These are phyloP conservation scores for Phataginus tricuspis DNA, from an alignment of 2,797 vertebrate genomes.

Conservation along the genomic window DNA sequence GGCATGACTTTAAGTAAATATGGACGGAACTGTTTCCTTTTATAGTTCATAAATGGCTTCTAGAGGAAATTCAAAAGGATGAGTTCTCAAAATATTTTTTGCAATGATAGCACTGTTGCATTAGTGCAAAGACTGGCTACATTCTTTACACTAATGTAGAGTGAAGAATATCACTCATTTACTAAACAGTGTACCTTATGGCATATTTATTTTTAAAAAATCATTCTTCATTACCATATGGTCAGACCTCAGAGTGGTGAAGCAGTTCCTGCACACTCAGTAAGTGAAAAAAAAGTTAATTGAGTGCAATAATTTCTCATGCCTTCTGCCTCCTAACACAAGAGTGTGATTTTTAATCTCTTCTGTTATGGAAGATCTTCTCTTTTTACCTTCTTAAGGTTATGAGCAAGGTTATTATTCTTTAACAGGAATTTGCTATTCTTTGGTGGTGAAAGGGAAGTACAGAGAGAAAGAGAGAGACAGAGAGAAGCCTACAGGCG, in stretches of 20 bases:
- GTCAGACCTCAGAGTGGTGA: slow-evolving; percentile 70
- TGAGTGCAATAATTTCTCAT: slow-evolving; percentile 70
- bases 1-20: slow-evolving; percentile 52
- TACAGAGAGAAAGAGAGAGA: slow-evolving; percentile 14
- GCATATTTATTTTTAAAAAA: slow-evolving; percentile 65
- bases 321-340: slow-evolving; percentile 7
- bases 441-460: background rate
- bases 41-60: slow-evolving; percentile 68
- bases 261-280: slow-evolving; percentile 56
- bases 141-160: too few species aligned
- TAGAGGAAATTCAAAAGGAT: slow-evolving; percentile 68
- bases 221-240: slow-evolving; percentile 68
- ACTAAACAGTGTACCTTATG: slow-evolving; percentile 42
- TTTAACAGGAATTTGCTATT: slow-evolving; percentile 35
- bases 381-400: slow-evolving; percentile 37
- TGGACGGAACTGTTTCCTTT: slow-evolving; percentile 63
- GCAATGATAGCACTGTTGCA: slow-evolving; percentile 66
- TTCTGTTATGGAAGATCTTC: slow-evolving; percentile 36
- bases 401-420: slow-evolving; percentile 49
- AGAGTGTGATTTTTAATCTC: slow-evolving; percentile 58
- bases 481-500: background rate
- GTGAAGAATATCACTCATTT: slow-evolving; percentile 62
- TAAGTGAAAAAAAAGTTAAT: slow-evolving; percentile 68
- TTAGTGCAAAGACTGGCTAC: slow-evolving; percentile 42
- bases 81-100: slow-evolving; percentile 75